These are phyloP conservation scores for Dermolepida albohirtum DNA, from an alignment of 2,888 invertebrate species.

Conservation along the genomic window DNA sequence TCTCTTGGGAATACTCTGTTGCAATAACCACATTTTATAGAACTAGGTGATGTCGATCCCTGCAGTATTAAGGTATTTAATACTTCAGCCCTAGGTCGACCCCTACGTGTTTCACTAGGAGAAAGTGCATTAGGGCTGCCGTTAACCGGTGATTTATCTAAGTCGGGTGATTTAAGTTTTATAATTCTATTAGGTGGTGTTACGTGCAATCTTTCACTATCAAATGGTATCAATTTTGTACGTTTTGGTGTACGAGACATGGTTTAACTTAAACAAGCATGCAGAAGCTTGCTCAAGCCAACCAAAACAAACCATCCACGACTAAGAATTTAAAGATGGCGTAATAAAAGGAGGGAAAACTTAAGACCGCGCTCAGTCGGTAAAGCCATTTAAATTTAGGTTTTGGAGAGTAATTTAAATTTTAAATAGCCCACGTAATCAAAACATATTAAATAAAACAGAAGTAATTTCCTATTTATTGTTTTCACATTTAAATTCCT, in stretches of 20 bases:
- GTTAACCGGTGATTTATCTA: constrained; percentile 50
- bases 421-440: constrained; percentile 45
- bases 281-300: constrained; percentile 44
- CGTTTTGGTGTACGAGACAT: constrained; percentile 51
- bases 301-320: constrained; percentile 50
- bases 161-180: constrained; percentile 44
- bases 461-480: too few species aligned
- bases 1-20: constrained; percentile 80
- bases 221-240: constrained; percentile 44
- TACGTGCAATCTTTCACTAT: constrained; percentile 41
- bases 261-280: constrained; percentile 45
- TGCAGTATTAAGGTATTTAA: constrained; percentile 76
- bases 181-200: constrained; percentile 48
- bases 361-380: constrained; percentile 43
- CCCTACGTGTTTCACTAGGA: constrained; percentile 68
- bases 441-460: background rate
- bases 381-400: constrained; percentile 43
- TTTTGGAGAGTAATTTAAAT: constrained; percentile 45
- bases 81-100: constrained; percentile 78
- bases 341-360: constrained; percentile 51
- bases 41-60: constrained; percentile 76
- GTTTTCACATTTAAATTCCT: too few species aligned
- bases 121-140: constrained; percentile 48
- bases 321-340: constrained; percentile 49
- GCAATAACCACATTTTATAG: constrained; percentile 78